Conservation (phyloP, 1,140 invertebrate species). For the Drosophila orena region DNA sequence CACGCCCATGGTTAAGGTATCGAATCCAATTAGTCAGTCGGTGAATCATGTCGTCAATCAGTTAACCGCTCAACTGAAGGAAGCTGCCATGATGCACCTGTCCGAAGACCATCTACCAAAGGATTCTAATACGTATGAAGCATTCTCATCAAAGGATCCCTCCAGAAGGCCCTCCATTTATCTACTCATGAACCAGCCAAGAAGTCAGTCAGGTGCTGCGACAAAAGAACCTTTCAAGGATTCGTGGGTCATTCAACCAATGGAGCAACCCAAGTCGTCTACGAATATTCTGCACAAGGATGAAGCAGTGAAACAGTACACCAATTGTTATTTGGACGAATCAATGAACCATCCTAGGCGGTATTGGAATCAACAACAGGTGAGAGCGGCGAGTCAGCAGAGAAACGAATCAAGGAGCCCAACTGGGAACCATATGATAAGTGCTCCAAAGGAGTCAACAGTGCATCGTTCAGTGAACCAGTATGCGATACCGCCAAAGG, state of each 20-base stretch:
- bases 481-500: not conserved
- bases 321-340: not conserved
- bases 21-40: not conserved
- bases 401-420: not conserved
- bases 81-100: not conserved
- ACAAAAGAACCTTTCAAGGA: not conserved
- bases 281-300: not conserved
- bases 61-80: conserved; percentile 6
- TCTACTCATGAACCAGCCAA: conserved; percentile 12
- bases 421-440: not conserved
- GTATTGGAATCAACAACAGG: not conserved
- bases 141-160: not conserved
- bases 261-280: not conserved
- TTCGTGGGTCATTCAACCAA: conserved; percentile 11
- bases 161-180: conserved; percentile 1
- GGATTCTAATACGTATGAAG: not conserved
- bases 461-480: not conserved
- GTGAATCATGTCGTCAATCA: conserved; percentile 6
- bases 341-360: not conserved
- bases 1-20: not conserved
- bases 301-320: not conserved
- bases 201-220: not conserved
- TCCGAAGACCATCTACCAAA: not conserved
- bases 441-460: not conserved
- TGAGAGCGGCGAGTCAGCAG: not conserved